Percentiles rank a stretch among this genome's conserved stretches.
These are phyloP conservation scores for Drosophila quasianomalipes DNA, from an alignment of 2,888 invertebrate species.

Conservation along the genomic window DNA sequence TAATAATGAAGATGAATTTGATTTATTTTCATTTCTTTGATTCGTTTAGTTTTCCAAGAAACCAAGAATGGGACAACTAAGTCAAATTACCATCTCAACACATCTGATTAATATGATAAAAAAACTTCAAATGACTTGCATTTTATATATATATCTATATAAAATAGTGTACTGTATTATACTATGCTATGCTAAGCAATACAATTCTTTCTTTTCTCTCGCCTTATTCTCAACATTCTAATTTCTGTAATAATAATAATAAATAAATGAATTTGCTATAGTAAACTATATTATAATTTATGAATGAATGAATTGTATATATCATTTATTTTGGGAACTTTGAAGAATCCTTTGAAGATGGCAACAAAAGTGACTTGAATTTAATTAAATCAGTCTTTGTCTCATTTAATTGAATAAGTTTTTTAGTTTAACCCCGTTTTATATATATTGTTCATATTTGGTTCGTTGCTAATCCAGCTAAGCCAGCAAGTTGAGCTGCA, in stretches of 20 bases:
- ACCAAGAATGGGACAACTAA: background rate
- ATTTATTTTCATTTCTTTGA: background rate
- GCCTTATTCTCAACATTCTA: no score
- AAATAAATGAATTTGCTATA: no score
- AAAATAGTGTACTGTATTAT: no score
- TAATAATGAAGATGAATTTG: background rate
- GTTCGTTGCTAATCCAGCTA: background rate
- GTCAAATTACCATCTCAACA: no score
- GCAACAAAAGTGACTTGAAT: background rate
- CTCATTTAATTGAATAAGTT: background rate
- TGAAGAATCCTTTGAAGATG: background rate
- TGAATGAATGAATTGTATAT: background rate
- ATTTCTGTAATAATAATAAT: no score
- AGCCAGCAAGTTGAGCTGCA: slow-evolving; percentile 12
- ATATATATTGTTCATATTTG: background rate
- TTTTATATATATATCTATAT: background rate
- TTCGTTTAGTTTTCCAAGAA: background rate
- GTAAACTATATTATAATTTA: no score
- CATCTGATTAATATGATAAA: no score
- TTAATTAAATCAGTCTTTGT: background rate
- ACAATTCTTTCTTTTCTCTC: background rate
- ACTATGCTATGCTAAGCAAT: no score
- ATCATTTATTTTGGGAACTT: background rate
- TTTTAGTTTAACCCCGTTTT: background rate
- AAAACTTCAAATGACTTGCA: background rate